Conservation (phyloP, 2,888 invertebrate genomes). For the Pristionchus entomophagus region DNA sequence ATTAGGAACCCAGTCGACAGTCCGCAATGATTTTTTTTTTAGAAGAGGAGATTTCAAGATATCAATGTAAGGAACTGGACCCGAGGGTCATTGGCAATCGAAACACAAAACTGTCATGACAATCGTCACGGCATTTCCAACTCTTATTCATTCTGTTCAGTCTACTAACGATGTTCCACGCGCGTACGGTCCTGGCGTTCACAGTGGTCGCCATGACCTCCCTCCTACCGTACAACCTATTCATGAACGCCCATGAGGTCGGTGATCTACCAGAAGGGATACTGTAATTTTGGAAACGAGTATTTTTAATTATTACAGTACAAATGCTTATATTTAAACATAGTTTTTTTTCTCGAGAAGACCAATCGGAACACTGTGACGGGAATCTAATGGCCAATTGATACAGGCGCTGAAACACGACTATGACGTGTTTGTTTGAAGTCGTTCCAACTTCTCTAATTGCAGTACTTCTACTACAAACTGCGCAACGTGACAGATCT, state of each 20-base stretch:
- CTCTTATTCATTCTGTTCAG: no score
- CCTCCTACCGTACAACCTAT: constrained; percentile 64
- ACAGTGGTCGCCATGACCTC: constrained; percentile 60
- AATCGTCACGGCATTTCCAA: no score
- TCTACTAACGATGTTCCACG: not conserved
- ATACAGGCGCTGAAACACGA: no score
- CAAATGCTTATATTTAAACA: not conserved
- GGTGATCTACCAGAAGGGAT: not conserved
- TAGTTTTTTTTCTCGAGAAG: not conserved
- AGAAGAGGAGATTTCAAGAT: no score
- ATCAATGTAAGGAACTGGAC: no score
- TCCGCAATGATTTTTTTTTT: no score
- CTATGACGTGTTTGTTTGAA: not conserved
- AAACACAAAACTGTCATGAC: no score
- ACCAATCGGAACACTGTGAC: not conserved
- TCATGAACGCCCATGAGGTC: constrained; percentile 68
- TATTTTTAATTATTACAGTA: no score
- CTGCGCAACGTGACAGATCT: constrained; percentile 57
- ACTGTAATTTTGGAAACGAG: no score
- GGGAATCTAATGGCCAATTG: not conserved
- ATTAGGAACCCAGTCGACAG: no score
- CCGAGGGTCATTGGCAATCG: no score
- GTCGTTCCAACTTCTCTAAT: not conserved
- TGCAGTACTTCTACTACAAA: constrained; percentile 67
- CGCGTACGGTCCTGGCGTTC: not conserved